A percentile compares a stretch with the other conserved stretches of the same genome.
phyloP scores from a whole-genome alignment of 2,888 invertebrate species.

The Papilio demoleus region DNA sequence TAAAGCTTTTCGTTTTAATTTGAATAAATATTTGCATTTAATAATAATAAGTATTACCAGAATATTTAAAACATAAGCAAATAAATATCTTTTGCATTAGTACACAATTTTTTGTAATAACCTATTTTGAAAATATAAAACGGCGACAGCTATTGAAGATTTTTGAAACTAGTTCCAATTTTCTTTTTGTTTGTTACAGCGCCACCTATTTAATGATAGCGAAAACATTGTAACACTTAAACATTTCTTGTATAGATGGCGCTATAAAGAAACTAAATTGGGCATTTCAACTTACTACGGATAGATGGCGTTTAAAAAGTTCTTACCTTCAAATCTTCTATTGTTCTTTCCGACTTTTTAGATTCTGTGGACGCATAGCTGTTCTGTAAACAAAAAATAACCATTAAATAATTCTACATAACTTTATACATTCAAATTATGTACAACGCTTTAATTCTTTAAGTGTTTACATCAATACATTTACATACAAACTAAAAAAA shows the following conservation, averaged over 20 bases:
- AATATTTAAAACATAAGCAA: background rate
- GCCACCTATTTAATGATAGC: background rate
- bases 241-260: constrained; percentile 19
- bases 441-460: too few relatives aligned
- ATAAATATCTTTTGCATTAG: background rate
- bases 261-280: background rate
- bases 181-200: background rate
- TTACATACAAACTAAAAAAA: too few relatives aligned
- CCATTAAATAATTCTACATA: constrained; percentile 28
- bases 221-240: background rate
- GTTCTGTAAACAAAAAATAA: constrained; percentile 64
- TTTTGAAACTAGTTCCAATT: background rate
- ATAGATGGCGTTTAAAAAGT: constrained; percentile 56
- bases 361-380: constrained; percentile 68
- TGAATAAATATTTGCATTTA: background rate
- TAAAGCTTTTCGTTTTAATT: too few relatives aligned
- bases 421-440: constrained; percentile 39
- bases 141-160: background rate
- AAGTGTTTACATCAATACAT: too few relatives aligned
- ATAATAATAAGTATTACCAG: background rate
- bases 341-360: constrained; percentile 71
- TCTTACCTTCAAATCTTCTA: constrained; percentile 77
- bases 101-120: background rate
- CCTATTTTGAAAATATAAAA: background rate
- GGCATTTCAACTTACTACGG: background rate